Evolutionary conservation across 2,888 invertebrate species (phyloP).

Genomic region (Pollenia angustigena): DNA sequence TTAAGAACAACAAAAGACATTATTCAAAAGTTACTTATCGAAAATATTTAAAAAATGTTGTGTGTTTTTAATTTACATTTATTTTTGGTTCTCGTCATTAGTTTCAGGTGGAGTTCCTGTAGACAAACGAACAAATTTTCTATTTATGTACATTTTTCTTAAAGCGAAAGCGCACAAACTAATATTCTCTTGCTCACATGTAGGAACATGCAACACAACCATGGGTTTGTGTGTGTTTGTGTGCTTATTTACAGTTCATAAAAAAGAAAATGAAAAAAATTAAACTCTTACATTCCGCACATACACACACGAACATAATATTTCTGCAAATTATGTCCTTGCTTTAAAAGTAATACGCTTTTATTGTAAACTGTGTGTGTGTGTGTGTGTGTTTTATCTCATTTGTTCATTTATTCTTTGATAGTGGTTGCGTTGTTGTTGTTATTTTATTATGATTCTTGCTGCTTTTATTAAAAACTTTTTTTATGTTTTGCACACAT

Average conservation of each 20-base stretch:
- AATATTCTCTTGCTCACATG: constrained; percentile 1
- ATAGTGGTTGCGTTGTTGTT: constrained; percentile 43
- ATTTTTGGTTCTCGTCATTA: not conserved
- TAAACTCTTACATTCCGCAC: constrained; percentile 9
- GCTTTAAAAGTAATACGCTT: constrained; percentile 58
- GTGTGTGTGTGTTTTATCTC: constrained; percentile 46
- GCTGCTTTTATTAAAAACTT: constrained; percentile 52
- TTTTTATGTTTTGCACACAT: constrained; percentile 13
- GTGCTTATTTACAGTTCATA: constrained; percentile 52
- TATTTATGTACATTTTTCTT: constrained; percentile 2
- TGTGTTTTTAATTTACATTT: not conserved
- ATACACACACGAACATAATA: constrained; percentile 26
- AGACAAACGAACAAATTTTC: constrained; percentile 20
- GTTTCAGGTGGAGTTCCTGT: not conserved
- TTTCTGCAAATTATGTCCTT: constrained; percentile 66
- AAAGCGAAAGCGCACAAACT: constrained; percentile 13
- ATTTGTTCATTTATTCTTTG: constrained; percentile 55
- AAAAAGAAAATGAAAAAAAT: constrained; percentile 16
- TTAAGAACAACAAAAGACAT: not conserved
- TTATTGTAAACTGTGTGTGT: constrained; percentile 42
- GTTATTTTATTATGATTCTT: constrained; percentile 50
- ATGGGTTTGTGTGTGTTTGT: not conserved
- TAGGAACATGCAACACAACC: not conserved
- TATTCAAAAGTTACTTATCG: not conserved
- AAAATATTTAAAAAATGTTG: not conserved